phyloP scores from a whole-genome alignment of 2,888 invertebrate species.

The Zygogramma bicolorata region DNA sequence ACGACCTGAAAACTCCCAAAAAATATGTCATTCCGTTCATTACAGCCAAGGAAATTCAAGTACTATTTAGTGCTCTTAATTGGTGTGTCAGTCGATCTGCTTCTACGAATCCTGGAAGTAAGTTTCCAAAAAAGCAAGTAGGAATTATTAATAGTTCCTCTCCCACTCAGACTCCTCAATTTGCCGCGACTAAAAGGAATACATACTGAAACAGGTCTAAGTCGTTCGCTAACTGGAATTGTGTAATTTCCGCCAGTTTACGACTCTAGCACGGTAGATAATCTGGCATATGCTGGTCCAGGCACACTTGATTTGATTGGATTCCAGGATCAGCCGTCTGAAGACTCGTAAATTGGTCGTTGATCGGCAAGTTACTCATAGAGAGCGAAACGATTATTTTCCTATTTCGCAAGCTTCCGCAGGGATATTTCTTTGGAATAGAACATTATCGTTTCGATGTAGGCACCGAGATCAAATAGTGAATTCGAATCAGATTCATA shows the following conservation, averaged over 20 bases:
- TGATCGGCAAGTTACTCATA: slow-evolving; percentile 59
- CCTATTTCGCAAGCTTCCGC: slow-evolving; percentile 49
- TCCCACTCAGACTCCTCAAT: not conserved
- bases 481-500: no score
- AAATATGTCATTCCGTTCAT: no score
- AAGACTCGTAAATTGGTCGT: slow-evolving; percentile 62
- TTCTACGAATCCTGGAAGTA: not conserved
- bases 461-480: not conserved
- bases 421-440: slow-evolving; percentile 39
- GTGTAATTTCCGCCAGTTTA: slow-evolving; percentile 64
- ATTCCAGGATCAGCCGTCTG: slow-evolving; percentile 62
- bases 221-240: slow-evolving; percentile 60
- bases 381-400: slow-evolving; percentile 56
- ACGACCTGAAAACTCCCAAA: no score
- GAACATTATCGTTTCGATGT: not conserved
- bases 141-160: not conserved
- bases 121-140: not conserved
- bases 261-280: slow-evolving; percentile 52
- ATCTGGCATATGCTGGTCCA: slow-evolving; percentile 55
- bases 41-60: no score
- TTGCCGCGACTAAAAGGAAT: slow-evolving; percentile 39
- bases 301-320: slow-evolving; percentile 65
- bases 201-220: slow-evolving; percentile 58
- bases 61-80: not conserved
- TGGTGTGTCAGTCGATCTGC: not conserved